phyloP scores from a whole-genome alignment of 2,113 vertebrate species.

The Helogale parvula region DNA sequence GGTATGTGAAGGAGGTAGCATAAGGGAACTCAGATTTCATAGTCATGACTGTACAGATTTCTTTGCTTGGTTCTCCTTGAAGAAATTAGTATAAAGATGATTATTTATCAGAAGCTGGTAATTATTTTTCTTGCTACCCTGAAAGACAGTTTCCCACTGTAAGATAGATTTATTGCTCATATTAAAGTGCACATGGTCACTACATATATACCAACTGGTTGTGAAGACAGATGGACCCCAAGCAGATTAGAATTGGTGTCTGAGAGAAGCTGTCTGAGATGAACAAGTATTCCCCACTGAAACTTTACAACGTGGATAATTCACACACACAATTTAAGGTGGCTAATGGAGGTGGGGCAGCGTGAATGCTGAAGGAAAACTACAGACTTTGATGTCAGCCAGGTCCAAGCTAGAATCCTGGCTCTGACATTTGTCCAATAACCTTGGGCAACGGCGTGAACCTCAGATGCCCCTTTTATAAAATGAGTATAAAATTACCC shows the following conservation, averaged over 20 bases:
- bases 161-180: neutral
- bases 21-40: neutral
- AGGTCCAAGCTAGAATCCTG: neutral
- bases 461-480: neutral
- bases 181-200: neutral
- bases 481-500: neutral
- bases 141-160: neutral
- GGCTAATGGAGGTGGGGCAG: neutral
- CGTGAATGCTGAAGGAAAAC: neutral
- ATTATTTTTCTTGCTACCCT: neutral
- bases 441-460: neutral
- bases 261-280: neutral
- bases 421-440: neutral
- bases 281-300: neutral
- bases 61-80: neutral
- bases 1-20: neutral
- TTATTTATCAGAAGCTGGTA: neutral
- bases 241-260: neutral
- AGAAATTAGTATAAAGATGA: neutral
- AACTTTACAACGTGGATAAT: neutral
- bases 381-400: neutral
- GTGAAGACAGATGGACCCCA: neutral
- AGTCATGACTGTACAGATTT: rapidly evolving
- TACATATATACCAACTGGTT: neutral
- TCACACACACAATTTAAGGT: neutral